Conservation (phyloP, 2,113 vertebrate genomes). For the Cavia aperea region DNA sequence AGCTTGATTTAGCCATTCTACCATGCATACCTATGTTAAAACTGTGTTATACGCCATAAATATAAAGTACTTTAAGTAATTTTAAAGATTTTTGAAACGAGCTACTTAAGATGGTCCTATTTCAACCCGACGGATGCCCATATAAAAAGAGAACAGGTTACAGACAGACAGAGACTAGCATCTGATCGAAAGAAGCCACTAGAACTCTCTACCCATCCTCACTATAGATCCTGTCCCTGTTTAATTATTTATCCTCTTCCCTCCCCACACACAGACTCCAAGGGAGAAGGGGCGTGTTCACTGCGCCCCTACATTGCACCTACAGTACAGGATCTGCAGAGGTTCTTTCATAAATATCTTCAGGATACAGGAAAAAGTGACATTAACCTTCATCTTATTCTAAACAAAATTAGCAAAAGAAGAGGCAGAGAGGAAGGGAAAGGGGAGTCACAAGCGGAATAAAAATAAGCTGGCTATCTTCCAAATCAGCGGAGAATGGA, state of each 20-base stretch:
- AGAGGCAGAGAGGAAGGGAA: conserved; percentile 28
- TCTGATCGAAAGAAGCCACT: not conserved
- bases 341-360: not conserved
- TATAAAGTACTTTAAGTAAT: not conserved
- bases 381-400: not conserved
- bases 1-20: not conserved
- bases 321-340: not conserved
- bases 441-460: conserved; percentile 28
- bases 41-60: not conserved
- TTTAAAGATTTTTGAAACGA: not conserved
- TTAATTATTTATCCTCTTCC: not conserved
- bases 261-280: too few species aligned
- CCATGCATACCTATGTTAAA: not conserved
- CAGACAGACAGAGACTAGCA: not conserved
- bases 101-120: not conserved
- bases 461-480: conserved; percentile 59
- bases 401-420: conserved; percentile 40
- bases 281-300: not conserved
- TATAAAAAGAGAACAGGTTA: not conserved
- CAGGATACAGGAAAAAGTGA: not conserved
- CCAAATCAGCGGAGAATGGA: conserved; percentile 55
- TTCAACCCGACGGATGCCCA: not conserved
- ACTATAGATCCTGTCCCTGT: not conserved
- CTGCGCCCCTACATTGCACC: not conserved
- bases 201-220: not conserved